These are phyloP conservation scores for Oryzias sinensis DNA, from an alignment of 2,797 vertebrate species.

Conservation along the genomic window DNA sequence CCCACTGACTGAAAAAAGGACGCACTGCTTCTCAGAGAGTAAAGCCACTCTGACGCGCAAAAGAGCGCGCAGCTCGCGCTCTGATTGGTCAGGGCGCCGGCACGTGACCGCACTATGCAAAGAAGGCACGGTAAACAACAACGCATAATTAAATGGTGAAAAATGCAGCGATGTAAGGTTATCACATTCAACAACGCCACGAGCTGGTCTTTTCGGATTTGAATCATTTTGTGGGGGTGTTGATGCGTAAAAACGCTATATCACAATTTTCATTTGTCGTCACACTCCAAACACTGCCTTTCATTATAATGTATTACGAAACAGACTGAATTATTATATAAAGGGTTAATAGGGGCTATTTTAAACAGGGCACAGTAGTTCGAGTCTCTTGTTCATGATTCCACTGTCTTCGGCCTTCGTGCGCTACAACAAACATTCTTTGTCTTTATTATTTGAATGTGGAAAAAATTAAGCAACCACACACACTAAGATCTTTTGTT, in stretches of 20 bases:
- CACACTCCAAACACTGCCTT: too few relatives aligned
- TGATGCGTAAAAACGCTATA: not conserved
- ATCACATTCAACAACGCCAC: constrained; percentile 33
- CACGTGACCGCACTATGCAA: constrained; percentile 91
- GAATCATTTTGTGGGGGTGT: not conserved
- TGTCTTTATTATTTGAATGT: too few relatives aligned
- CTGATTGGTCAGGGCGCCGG: constrained; percentile 80
- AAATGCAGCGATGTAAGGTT: constrained; percentile 73
- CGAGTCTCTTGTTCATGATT: too few relatives aligned
- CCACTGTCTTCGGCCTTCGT: too few relatives aligned
- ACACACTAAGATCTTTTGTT: too few relatives aligned
- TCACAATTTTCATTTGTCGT: too few relatives aligned
- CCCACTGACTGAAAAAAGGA: constrained; percentile 87
- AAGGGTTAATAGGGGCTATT: too few relatives aligned
- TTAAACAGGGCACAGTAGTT: too few relatives aligned
- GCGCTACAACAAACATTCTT: too few relatives aligned
- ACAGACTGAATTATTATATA: too few relatives aligned
- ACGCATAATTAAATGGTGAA: constrained; percentile 82
- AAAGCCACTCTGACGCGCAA: constrained; percentile 86
- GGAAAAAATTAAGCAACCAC: too few relatives aligned
- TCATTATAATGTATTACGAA: too few relatives aligned
- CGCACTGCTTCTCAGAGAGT: constrained; percentile 85
- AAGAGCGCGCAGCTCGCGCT: constrained; percentile 73
- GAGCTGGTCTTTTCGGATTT: constrained; percentile 30
- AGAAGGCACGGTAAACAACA: constrained; percentile 84